Base-by-base conservation (phyloP, 30 jellyfish, hydroid and myxozoan species). In the Mastigias papua region DNA sequence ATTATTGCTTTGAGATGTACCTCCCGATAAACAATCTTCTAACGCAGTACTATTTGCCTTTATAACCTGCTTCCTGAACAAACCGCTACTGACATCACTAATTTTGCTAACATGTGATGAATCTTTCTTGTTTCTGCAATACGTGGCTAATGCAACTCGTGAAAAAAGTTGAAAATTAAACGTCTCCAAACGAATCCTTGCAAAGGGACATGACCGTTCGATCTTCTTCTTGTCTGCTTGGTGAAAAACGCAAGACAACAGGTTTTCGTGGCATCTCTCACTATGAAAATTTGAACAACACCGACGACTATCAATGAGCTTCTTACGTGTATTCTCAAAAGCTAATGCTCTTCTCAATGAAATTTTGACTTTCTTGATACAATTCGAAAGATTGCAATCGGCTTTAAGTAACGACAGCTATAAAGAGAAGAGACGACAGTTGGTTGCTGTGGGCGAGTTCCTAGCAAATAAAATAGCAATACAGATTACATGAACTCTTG, bases 151-250 rank as follows among this genome's bases (percentile, higher is more conserved):
- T 13, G 88, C 21, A 17, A 58, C 42, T 35, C 88, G 31, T 19
- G 88, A 30, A 48, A 77, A 57, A 34, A 5, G 32, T 66, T 25
- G 88, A n/a, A 60, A 77, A 51, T 58, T 20, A 8, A 7, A 4
- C 1, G 88, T 25, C 67, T 34, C 21, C 21, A 77, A 46, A 2
- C 19, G 34, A 33, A 77, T 60, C 27, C 32, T 58, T 23, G 77
- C 88, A 35, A 77, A 77, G 11, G 88, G 88, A 62, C 88, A 77
- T 5, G 69, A 20, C 34, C 78, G 60, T 0, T 77, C 78, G 17
- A 77, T 8, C 4, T 77, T 54, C 34, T 16, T 0, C n/a, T 20
- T 57, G 27, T 63, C 31, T 10, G 78, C 21, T 50, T 1, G 67
- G 17, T 23, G 46, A 72, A 25, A 33, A 6, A 31, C 13, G 23